Base-by-base conservation (phyloP, 1,140 invertebrate genomes). In the Pollicipes pollicipes region DNA sequence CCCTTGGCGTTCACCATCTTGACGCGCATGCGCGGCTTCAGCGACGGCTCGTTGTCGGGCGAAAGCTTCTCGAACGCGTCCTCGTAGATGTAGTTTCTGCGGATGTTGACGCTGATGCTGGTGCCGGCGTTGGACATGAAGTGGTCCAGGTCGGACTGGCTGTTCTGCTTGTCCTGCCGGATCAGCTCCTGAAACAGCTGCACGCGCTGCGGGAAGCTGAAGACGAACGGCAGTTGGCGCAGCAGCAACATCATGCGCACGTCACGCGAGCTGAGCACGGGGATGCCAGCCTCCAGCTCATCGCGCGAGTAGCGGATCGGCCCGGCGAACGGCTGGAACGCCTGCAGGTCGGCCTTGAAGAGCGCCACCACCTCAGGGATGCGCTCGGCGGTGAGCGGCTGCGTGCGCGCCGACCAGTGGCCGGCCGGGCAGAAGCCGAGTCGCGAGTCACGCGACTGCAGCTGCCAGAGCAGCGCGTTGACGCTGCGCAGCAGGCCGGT, bases 21-120 rank as follows among this genome's bases (percentile, higher is more conserved):
- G 28, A 98, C 90, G 72, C 92, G 81, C 79, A 97, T 87, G 77
- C 90, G 89, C 24, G 89, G 79, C 73, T 91, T 87, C 72, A 97
- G 77, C 77, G 96, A 91, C 0, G 91, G 89, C 77, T 95, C 93
- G 83, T 95, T 97, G 76, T 93, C 90, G 0, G 84, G 84, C 8
- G 92, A 92, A 0, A 98, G 80, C 80, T 95, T 95, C 32, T 95
- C 93, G 80, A 94, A 97, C 0, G 95, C 93, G 82, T 98, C 96
- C 81, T 98, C 96, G 79, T 98, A 98, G 0, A 98, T 83, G 81
- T 95, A 94, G 76, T 90, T 91, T 70, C 96, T 83, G 68, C 95
- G 82, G 3, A 97, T 89, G 27, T 87, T 86, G 2, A 97, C 85
- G 74, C 87, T 85, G 70, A 94, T 91, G 30, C 84, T 83, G 0